A percentile compares a stretch with the other conserved stretches of the same genome.
phyloP scores from a whole-genome alignment of 2,888 invertebrate genomes.

The Orthosia gracilis region DNA sequence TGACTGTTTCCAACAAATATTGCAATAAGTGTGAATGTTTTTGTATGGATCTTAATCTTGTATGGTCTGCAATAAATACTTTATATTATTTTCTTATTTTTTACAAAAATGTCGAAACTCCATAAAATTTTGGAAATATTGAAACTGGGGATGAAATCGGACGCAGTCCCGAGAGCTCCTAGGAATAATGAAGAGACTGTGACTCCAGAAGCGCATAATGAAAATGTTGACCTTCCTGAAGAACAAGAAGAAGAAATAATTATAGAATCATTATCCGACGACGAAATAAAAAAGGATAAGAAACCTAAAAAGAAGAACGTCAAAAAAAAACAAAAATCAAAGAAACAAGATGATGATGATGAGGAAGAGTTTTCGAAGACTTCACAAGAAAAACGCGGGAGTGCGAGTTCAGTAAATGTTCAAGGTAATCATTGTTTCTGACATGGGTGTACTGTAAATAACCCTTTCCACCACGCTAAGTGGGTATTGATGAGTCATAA shows the following conservation, averaged over 20 bases:
- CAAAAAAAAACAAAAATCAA: conserved; percentile 66
- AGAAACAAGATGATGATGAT: conserved; percentile 60
- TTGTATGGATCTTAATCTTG: too few relatives aligned
- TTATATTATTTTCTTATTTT: background rate
- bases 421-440: conserved; percentile 77
- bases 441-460: background rate
- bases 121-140: conserved; percentile 82
- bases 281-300: conserved; percentile 73
- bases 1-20: conserved; percentile 32
- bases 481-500: conserved; percentile 23
- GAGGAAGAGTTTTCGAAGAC: conserved; percentile 60
- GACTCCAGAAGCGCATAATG: conserved; percentile 63
- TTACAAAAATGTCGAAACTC: conserved; percentile 68
- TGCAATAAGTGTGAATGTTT: background rate
- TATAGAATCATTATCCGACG: conserved; percentile 71
- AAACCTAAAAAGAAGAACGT: conserved; percentile 75
- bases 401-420: conserved; percentile 79
- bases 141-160: conserved; percentile 85
- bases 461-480: background rate
- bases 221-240: conserved; percentile 69
- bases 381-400: conserved; percentile 66
- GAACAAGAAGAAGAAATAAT: conserved; percentile 75
- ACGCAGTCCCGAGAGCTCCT: conserved; percentile 89
- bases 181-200: conserved; percentile 72
- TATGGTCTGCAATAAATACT: too few relatives aligned